phyloP scores from a whole-genome alignment of 1,140 invertebrate species.

The Drosophila nikananu region DNA sequence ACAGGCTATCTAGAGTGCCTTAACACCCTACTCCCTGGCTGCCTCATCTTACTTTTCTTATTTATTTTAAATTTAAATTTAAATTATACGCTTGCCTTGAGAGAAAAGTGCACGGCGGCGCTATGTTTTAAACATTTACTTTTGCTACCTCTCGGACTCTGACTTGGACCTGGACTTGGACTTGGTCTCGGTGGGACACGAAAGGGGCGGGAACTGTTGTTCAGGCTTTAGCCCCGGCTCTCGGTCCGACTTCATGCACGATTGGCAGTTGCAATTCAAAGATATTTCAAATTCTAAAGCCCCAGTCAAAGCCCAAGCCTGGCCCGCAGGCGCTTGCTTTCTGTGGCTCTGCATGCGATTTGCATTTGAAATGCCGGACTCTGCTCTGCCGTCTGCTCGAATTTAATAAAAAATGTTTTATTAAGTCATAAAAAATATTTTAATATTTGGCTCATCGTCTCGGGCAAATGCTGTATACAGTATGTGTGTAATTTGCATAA shows the following conservation, averaged over 20 bases:
- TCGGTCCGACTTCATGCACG: slow-evolving; percentile 70
- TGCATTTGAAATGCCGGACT: slow-evolving; percentile 65
- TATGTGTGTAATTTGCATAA: slow-evolving; percentile 67
- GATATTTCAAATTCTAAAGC: slow-evolving; percentile 79
- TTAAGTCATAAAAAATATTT: slow-evolving; percentile 84
- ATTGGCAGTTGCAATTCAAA: slow-evolving; percentile 84
- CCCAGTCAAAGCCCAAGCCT: slow-evolving; percentile 11
- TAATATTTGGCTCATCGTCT: slow-evolving; percentile 67
- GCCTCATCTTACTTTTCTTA: slow-evolving; percentile 54
- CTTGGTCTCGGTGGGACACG: not conserved
- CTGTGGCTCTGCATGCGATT: slow-evolving; percentile 65
- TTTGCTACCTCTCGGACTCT: slow-evolving; percentile 37
- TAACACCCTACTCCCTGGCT: not conserved
- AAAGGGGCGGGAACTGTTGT: slow-evolving; percentile 20
- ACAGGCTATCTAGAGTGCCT: slow-evolving; percentile 17
- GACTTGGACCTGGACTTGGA: not conserved
- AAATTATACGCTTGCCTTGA: slow-evolving; percentile 74
- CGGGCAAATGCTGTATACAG: slow-evolving; percentile 11
- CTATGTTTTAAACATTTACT: slow-evolving; percentile 79
- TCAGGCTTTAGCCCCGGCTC: slow-evolving; percentile 2
- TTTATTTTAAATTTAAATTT: slow-evolving; percentile 78
- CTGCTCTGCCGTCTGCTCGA: slow-evolving; percentile 60
- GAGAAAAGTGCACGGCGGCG: slow-evolving; percentile 75
- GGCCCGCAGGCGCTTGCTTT: slow-evolving; percentile 31
- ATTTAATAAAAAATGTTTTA: slow-evolving; percentile 84